Evolutionary conservation across 2,888 invertebrate species (phyloP), one percentile per base, ranked within the genome.

Genomic region (Xylocampa areola): DNA sequence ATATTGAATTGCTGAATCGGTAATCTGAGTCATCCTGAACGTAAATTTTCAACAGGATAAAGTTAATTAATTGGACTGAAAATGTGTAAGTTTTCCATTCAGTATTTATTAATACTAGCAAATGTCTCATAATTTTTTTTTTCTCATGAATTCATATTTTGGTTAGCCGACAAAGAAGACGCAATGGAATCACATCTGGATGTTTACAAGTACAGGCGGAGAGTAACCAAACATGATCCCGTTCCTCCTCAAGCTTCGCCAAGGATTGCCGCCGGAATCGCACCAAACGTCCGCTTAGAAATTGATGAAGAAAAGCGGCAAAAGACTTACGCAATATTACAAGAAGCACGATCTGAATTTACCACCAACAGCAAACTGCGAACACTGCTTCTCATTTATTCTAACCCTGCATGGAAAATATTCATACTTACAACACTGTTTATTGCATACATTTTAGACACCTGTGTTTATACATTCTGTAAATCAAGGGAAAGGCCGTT

Each of bases 281-380:
- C 62, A 10, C 68, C 73, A 13, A 82, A 81, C 36, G 72, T 85
- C 33, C 55, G 68, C 19, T 70, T 76, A 40, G 86, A 85, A 71
- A 50, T 80, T 2, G 84, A 86, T 35, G 83, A 84, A 43, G 64
- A 82, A 21, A 85, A 81, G 41, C 80, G 70, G 11, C 81, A 80
- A 33, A 92, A 85, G 72, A 88, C 85, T n/a, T 93, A 90, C 47
- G 89, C 93, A 10, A 84, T 90, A 63, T 75, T 93, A 50, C 92
- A 91, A 76, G 93, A 93, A 73, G 75, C 83, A 29, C 76, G 87
- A 68, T 72, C 85, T 4, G 92, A 93, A 62, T 90, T 92, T 57
- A 80, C 82, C 4, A 17, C 58, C 16, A 84, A 84, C 50, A 88
- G 82, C 69, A 89, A 86, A 68, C 79, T 93, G 4, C 80, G 90